These are phyloP conservation scores for Cecidostiba fungosa DNA, from an alignment of 2,888 invertebrate genomes.

Conservation along the genomic window DNA sequence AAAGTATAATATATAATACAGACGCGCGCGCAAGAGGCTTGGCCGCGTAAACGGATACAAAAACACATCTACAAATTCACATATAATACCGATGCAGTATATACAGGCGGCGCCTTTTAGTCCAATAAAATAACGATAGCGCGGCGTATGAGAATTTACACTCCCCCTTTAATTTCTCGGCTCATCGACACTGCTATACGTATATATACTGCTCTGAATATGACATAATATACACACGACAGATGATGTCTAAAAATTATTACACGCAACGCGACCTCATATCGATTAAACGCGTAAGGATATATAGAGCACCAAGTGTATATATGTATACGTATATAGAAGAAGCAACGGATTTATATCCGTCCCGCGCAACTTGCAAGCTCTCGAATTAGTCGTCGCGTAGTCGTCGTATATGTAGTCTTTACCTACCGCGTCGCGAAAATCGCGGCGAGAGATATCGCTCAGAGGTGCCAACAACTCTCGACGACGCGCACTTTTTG, in stretches of 20 bases:
- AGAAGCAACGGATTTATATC: slow-evolving; percentile 68
- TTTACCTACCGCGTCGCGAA: slow-evolving; percentile 48
- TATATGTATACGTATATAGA: neutral
- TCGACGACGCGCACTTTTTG: slow-evolving; percentile 29
- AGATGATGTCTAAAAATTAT: slow-evolving; percentile 71
- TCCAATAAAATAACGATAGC: slow-evolving; percentile 20
- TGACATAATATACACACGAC: neutral
- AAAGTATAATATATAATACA: slow-evolving; percentile 5
- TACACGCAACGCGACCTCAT: neutral
- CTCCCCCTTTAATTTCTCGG: slow-evolving; percentile 73
- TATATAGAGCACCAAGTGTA: neutral
- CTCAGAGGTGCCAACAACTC: slow-evolving; percentile 33
- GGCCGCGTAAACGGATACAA: neutral
- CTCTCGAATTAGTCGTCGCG: slow-evolving; percentile 70
- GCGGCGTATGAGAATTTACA: slow-evolving; percentile 7
- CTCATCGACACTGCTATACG: slow-evolving; percentile 71
- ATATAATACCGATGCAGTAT: neutral
- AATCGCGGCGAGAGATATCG: slow-evolving; percentile 48
- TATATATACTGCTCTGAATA: too few species aligned
- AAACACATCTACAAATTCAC: neutral
- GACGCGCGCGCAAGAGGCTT: neutral
- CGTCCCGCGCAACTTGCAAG: slow-evolving; percentile 65
- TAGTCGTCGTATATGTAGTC: neutral
- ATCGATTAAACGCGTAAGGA: too few species aligned
- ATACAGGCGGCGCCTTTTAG: neutral